These are phyloP conservation scores for Takifugu flavidus DNA, from an alignment of 2,113 vertebrate genomes.

Conservation along the genomic window DNA sequence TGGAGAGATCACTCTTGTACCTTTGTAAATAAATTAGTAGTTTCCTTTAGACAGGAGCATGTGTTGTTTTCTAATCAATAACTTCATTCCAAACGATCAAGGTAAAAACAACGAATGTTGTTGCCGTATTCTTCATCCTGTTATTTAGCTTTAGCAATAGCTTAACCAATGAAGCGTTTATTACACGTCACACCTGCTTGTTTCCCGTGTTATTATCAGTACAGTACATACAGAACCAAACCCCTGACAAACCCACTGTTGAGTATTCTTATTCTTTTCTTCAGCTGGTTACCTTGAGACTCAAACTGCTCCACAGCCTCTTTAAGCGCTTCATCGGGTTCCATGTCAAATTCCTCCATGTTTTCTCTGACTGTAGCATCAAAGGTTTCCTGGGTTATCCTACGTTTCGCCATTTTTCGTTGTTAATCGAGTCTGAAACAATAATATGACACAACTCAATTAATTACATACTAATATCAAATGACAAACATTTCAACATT, in stretches of 20 bases:
- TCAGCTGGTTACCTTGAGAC: slow-evolving; percentile 82
- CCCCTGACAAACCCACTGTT: not conserved
- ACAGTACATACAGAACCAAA: not conserved
- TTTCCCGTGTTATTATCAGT: not conserved
- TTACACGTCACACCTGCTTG: no score
- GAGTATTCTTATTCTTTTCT: not conserved
- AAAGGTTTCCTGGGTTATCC: slow-evolving; percentile 91
- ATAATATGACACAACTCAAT: not conserved
- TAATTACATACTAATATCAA: not conserved
- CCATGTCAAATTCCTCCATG: slow-evolving; percentile 89
- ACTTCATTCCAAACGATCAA: not conserved
- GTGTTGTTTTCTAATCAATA: not conserved
- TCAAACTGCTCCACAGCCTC: slow-evolving; percentile 92
- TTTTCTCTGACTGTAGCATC: slow-evolving; percentile 88
- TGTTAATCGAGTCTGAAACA: slow-evolving; percentile 2
- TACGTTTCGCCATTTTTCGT: slow-evolving; percentile 79
- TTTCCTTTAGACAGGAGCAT: not conserved
- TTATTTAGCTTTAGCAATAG: no score
- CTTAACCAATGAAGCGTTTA: no score
- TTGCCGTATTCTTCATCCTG: not conserved
- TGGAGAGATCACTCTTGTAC: not conserved
- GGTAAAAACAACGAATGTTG: not conserved
- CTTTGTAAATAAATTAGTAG: not conserved
- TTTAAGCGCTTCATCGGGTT: slow-evolving; percentile 80
- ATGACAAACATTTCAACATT: no score